These are phyloP conservation scores for Sebastes hubbsi DNA, from an alignment of 2,797 vertebrate species.

Conservation along the genomic window DNA sequence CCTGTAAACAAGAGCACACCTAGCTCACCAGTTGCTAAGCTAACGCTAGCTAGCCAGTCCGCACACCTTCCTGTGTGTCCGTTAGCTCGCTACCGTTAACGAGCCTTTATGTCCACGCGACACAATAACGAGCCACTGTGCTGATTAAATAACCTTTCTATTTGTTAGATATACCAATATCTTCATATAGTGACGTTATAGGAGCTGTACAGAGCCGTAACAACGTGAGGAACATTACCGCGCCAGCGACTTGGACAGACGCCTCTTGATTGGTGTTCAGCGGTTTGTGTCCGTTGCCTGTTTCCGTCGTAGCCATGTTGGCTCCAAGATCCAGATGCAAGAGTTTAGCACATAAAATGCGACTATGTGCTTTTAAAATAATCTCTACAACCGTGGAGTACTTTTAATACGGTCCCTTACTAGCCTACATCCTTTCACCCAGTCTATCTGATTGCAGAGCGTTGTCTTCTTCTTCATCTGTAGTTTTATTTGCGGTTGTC, in stretches of 20 bases:
- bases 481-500: not conserved
- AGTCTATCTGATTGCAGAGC: not conserved
- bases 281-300: slow-evolving; percentile 38
- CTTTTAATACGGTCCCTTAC: rapidly evolving
- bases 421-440: not conserved
- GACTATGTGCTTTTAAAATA: not conserved
- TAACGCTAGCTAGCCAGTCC: slow-evolving; percentile 42
- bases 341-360: not conserved
- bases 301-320: slow-evolving; percentile 66
- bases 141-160: rapidly evolving
- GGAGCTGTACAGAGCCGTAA: not conserved
- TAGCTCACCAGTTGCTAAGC: slow-evolving; percentile 47
- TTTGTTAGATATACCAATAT: rapidly evolving
- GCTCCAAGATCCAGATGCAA: not conserved
- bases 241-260: slow-evolving; percentile 42
- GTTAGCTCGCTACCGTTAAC: slow-evolving; percentile 22
- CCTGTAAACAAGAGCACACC: slow-evolving; percentile 10
- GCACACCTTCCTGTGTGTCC: not conserved
- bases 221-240: slow-evolving; percentile 60
- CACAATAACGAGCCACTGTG: not conserved
- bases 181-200: not conserved
- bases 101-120: not conserved
- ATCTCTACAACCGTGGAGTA: rapidly evolving
- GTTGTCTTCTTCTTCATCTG: slow-evolving; percentile 17
- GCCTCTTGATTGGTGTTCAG: slow-evolving; percentile 46